Base-by-base conservation (phyloP, 2,888 invertebrate genomes). In the Drosophila kambysellisi region DNA sequence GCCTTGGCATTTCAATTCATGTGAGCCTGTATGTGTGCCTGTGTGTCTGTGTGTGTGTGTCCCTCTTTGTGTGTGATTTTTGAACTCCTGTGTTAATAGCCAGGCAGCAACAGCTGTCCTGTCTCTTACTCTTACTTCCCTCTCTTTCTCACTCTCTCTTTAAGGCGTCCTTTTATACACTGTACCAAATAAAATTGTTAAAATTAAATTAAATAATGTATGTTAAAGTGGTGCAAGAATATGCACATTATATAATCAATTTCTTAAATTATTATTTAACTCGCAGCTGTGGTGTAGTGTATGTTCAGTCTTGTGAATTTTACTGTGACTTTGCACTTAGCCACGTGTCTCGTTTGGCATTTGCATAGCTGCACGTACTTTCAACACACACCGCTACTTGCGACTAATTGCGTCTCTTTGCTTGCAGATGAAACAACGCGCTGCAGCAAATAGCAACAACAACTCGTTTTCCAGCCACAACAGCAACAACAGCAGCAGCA, bases 381-480 rank as follows among this genome's bases (percentile, higher is more conserved):
- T 7, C 30, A 25, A 35, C 17, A 25, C 48, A 63, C 61, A 62
- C 64, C 53, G 46, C 41, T 62, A 69, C 63, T 62, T 75, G 59
- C 46, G 35, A 57, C 37, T 80, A 73, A 74, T 46, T 74, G 70
- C 69, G 67, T 59, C 60, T 75, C 68, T 68, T 48, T 8, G 57
- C 20, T 79, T 76, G 37, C 68, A 92, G 90, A 92, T 92, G 92
- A 92, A 92, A 87, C 91, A 86, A 87, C 87, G 61, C 76, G 81
- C 63, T 69, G 74, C 73, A 76, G 74, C 74, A 65, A 72, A 70
- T 79, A 72, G 77, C 66, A 83, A 83, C 65, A 89, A 78, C 67
- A 82, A 73, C 64, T 60, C 69, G 65, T 72, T 78, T 67, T 68
- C 53, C 66, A 81, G 20, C 32, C 15, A 72, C 68, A 80, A 39